phyloP scores from a whole-genome alignment of 1,140 invertebrate genomes.

The Drosophila sturtevanti region DNA sequence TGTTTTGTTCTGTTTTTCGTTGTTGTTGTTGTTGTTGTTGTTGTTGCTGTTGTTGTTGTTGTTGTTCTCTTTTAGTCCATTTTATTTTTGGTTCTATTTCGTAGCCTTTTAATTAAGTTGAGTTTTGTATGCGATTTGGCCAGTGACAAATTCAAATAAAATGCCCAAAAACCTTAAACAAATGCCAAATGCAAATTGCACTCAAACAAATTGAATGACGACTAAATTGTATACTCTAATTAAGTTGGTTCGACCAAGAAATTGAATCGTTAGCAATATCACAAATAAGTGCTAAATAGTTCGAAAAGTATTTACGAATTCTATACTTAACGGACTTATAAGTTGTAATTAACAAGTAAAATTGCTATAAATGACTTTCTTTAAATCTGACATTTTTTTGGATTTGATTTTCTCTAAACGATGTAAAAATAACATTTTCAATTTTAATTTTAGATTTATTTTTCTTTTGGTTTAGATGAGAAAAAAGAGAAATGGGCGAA shows the following conservation, averaged over 20 bases:
- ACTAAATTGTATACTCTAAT: conserved; percentile 26
- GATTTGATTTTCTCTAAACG: too few relatives aligned
- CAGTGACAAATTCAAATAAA: conserved; percentile 49
- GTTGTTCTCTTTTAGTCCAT: neutral
- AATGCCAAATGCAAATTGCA: conserved; percentile 64
- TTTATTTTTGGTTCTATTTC: neutral
- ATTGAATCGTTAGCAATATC: too few relatives aligned
- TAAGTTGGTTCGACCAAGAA: neutral
- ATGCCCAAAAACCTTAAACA: conserved; percentile 42
- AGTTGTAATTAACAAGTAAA: too few relatives aligned
- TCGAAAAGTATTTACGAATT: too few relatives aligned
- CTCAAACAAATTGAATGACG: conserved; percentile 31
- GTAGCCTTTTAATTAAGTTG: conserved; percentile 64
- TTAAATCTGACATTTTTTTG: too few relatives aligned
- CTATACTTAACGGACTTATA: too few relatives aligned
- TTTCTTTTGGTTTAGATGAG: too few relatives aligned
- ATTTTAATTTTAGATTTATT: too few relatives aligned
- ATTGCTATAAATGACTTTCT: too few relatives aligned
- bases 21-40: neutral
- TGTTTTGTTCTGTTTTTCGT: neutral
- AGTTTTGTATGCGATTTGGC: conserved; percentile 49
- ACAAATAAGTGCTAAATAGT: too few relatives aligned
- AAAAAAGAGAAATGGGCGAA: too few relatives aligned
- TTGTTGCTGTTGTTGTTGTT: neutral
- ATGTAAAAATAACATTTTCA: too few relatives aligned